Conservation (phyloP, 2,113 vertebrate genomes). For the Passer montanus region DNA sequence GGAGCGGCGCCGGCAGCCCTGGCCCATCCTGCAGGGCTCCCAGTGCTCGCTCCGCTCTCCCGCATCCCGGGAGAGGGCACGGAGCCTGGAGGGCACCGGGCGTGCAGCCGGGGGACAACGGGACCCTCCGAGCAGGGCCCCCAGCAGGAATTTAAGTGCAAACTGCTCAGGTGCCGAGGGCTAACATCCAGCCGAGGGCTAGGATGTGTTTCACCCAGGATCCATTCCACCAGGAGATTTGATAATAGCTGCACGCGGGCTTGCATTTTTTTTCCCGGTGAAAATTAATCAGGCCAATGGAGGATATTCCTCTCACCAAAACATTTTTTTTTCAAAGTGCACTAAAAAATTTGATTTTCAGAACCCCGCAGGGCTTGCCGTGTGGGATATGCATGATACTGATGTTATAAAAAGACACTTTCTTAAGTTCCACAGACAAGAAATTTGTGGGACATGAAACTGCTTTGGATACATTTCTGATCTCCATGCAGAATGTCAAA, state of each 20-base stretch:
- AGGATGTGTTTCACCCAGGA: background rate
- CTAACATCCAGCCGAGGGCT: background rate
- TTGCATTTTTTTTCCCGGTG: background rate
- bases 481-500: background rate
- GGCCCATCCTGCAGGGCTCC: accelerated
- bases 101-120: accelerated
- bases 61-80: background rate
- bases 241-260: accelerated
- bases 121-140: accelerated
- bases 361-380: background rate
- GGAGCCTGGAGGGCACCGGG: background rate
- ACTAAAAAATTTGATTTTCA: background rate
- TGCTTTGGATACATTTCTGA: background rate
- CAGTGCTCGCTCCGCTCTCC: background rate
- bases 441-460: background rate
- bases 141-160: background rate
- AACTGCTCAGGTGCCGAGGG: background rate
- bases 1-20: accelerated
- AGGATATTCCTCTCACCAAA: background rate
- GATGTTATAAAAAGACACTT: background rate
- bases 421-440: background rate
- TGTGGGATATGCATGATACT: background rate
- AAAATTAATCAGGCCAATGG: background rate
- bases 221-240: background rate
- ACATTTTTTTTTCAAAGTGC: background rate